Base-by-base conservation (phyloP, 2,797 vertebrate species). In the Spizella passerina region DNA sequence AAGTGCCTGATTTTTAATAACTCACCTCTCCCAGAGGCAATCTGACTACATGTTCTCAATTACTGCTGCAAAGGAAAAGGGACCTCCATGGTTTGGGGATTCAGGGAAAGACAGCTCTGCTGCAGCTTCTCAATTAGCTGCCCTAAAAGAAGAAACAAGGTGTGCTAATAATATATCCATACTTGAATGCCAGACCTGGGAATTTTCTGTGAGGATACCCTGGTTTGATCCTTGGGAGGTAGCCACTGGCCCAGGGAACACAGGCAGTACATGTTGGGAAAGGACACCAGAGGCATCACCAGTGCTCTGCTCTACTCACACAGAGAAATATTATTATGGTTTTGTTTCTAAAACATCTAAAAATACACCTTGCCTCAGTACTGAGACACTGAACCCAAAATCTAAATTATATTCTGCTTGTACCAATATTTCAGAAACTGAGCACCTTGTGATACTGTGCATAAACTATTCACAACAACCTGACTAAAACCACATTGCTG, bases 161-260 rank as follows among this genome's bases (percentile, higher is more conserved):
- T 83, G 22, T 70, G 60, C 80, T 93, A 91, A 81, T 88, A 87
- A 91, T 78, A 66, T 14, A 82, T 27, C 14, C 29, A 56, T 79
- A 76, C n/a, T 56, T 0, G 0, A 79, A 41, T 20, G 24, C 44
- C 46, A 70, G 60, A 66, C 30, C 47, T 71, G 56, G 75, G 46
- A 88, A 86, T 71, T 81, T 80, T 63, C 78, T 3, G 0, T 49
- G 39, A 23, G 38, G 43, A 65, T 72, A 86, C 13, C 36, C 14
- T 75, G 52, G n/a, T 38, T 53, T 55, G 36, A 53, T 90, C 43
- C 77, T 71, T 8, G 0, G 41, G 50, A 91, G 39, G 34, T 4
- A 70, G 23, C 14, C 64, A 23, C 34, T 77, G 46, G 24, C n/a
- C 88, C 71, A 64, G 7, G 6, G 12, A 78, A 49, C 11, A 3